Base-by-base conservation (phyloP, 2,113 vertebrate genomes). In the Hemichromis elongatus region DNA sequence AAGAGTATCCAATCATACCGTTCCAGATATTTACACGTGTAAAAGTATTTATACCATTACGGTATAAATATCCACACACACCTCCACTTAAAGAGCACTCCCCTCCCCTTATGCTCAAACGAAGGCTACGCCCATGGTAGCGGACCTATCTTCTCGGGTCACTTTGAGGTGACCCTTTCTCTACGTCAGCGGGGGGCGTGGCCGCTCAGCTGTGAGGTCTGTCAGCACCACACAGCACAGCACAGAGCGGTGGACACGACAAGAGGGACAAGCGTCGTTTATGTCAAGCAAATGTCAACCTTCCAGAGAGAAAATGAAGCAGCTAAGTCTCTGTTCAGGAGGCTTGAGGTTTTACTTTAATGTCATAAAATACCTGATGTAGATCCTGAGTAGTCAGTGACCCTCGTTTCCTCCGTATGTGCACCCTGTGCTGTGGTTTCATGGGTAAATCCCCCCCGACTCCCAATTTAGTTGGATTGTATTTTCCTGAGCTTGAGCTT, bases 301-400 rank as follows among this genome's bases (percentile, higher is more conserved):
- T 91, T 91, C 91, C 92, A 89, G 88, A 95, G 85, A 90, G 96
- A 95, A 91, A 94, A 95, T 94, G 94, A 96, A 42, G 94, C 88
- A 3, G 78, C 93, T 24, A 94, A 92, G 86, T 87, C 94, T 86
- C 78, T 96, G 85, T 94, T 96, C 92, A 94, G 83, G 83, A 93
- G 89, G 59, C 93, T 96, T 18, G 95, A 96, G 95, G 94, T 95
- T 93, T 81, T 78, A 80, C 33, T 52, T 81, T 12, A 4, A 26
- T 77, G 40, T 84, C 70, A 47, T 86, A 63, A 42, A 83, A 73
- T 93, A 92, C 88, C 68, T 80, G 53, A 47, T 14, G n/a, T n/a
- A 3, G 77, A 90, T 80, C 84, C 53, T 53, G n/a, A 80, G 86
- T 91, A 87, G 82, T 47, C 50, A 21, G 35, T 82, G 66, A 82